phyloP scores from a whole-genome alignment of 2,888 invertebrate genomes.

The Stratiomys singularior region DNA sequence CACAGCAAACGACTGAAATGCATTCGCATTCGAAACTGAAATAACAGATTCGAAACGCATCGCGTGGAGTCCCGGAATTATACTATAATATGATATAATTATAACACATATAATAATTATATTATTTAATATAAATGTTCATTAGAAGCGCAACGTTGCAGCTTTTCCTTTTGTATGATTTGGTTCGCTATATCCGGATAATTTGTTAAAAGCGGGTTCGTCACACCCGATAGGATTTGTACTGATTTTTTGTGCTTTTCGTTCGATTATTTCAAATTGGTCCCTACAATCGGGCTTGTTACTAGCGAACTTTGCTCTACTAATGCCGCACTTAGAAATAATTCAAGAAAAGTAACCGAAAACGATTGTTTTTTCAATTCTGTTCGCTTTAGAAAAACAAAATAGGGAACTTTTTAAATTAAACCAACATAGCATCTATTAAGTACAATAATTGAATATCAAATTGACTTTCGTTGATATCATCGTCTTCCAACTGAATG shows the following conservation, averaged over 20 bases:
- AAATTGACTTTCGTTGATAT: too few relatives aligned
- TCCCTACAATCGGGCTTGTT: neutral
- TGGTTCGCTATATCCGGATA: constrained; percentile 15
- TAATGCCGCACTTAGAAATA: too few relatives aligned
- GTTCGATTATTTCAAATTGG: constrained; percentile 24
- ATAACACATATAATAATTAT: neutral
- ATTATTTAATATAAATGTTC: neutral
- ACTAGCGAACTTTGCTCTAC: neutral
- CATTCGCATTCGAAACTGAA: too few relatives aligned
- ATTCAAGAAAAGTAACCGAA: too few relatives aligned
- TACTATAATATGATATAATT: neutral
- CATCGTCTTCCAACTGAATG: too few relatives aligned
- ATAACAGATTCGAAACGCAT: neutral
- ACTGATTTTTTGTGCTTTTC: constrained; percentile 10
- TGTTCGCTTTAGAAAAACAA: too few relatives aligned
- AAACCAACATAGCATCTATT: too few relatives aligned
- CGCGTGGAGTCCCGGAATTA: neutral
- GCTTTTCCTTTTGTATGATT: constrained; percentile 14
- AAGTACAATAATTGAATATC: too few relatives aligned
- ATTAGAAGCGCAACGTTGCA: neutral
- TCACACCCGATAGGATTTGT: constrained; percentile 1
- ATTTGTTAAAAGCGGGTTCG: constrained; percentile 25
- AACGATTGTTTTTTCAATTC: too few relatives aligned
- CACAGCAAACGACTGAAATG: constrained; percentile 18
- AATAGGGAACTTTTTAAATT: too few relatives aligned